phyloP scores from a whole-genome alignment of 2,113 vertebrate species.

The Neogale vison region DNA sequence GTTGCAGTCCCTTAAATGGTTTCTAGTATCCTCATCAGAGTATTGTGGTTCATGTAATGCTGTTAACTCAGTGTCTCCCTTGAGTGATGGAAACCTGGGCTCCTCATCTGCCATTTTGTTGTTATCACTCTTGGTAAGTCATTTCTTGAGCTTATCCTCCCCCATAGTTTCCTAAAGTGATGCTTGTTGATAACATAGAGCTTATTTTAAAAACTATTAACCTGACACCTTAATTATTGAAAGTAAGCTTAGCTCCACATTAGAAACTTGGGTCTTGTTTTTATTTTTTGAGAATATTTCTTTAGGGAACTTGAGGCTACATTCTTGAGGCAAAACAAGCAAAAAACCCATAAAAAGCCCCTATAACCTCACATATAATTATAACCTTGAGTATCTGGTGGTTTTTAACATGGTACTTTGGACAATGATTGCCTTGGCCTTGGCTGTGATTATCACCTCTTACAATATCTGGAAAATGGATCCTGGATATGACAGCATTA shows the following conservation, averaged over 20 bases:
- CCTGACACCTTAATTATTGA: neutral
- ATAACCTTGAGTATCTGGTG: slow-evolving; percentile 94
- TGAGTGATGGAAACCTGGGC: rapidly evolving
- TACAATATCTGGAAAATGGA: slow-evolving; percentile 99
- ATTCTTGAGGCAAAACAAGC: too few relatives aligned
- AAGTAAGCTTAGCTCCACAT: neutral
- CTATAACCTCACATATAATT: slow-evolving; percentile 96
- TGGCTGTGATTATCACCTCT: slow-evolving; percentile 92
- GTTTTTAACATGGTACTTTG: slow-evolving; percentile 98
- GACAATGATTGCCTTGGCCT: slow-evolving; percentile 94
- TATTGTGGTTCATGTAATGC: neutral
- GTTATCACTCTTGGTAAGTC: neutral
- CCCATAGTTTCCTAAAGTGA: neutral
- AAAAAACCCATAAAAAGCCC: slow-evolving; percentile 80
- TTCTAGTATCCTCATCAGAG: neutral
- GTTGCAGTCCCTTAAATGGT: neutral
- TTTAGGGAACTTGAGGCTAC: neutral
- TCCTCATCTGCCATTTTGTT: neutral
- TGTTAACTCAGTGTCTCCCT: neutral
- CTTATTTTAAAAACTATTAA: neutral
- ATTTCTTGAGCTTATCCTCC: neutral
- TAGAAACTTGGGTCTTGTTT: neutral
- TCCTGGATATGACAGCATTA: slow-evolving; percentile 99
- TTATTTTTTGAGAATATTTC: neutral
- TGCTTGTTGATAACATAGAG: neutral